Base-by-base conservation (phyloP, 2,113 vertebrate genomes). In the Muscicapa adusta region DNA sequence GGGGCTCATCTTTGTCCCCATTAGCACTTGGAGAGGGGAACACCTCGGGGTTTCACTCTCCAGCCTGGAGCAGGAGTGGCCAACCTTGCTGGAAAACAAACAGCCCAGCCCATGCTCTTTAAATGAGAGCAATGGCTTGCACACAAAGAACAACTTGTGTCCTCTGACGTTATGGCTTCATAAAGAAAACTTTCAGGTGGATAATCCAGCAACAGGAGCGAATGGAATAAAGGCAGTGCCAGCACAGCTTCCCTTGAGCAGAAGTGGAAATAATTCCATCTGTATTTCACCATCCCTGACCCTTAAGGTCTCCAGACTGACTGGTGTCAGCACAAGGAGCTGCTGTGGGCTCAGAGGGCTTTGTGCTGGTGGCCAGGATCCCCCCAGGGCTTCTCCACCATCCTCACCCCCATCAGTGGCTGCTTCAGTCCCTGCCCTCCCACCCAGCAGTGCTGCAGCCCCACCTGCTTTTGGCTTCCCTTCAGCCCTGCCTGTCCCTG, bases 21-120 rank as follows among this genome's bases (percentile, higher is more conserved):
- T 81, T 24, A 51, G 24, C 0, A 0, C 43, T 53, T 31, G 31
- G 38, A 74, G 47, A 56, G 53, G 54, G 36, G 47, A 91, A 88
- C 75, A 50, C 75, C 71, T 79, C 3, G 1, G 45, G 58, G 3
- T 71, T 78, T 72, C 29, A 31, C 82, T 70, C 18, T 65, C 9
- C 62, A 67, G 58, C 28, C 45, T 61, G 28, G 42, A 70, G 79
- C 74, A 73, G 60, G 65, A 77, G 65, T 2, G 0, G 77, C 84
- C 68, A 77, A 0, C 11, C 66, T 40, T 5, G 88, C 45, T 73
- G 10, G 50, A 91, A 82, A 95, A 89, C 94, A 95, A 94, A 93
- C 88, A 94, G 91, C 94, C 95, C 91, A 83, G 88, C 96, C 92
- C 94, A 28, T 2, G 33, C 57, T 87, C 92, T 80, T 75, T 23